Conservation (phyloP, 1,140 invertebrate species). For the Armadillidium nasatum region DNA sequence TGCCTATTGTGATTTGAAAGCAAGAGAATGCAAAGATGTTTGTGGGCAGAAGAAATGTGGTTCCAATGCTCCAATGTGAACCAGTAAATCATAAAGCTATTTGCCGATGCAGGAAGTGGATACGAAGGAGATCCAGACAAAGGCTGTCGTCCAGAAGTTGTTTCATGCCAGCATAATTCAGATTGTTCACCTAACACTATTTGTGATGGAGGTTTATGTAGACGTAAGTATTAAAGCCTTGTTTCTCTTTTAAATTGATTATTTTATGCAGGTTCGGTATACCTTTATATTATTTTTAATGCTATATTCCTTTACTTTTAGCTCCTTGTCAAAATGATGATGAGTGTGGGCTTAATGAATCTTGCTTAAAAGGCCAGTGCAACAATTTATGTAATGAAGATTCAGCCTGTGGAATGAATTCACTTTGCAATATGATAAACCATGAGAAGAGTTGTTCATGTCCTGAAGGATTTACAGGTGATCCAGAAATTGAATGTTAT, state of each 20-base stretch:
- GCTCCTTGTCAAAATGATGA: conserved; percentile 71
- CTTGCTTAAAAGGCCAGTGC: conserved; percentile 77
- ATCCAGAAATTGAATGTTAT: conserved; percentile 75
- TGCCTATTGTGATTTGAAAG: conserved; percentile 65
- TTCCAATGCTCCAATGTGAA: conserved; percentile 73
- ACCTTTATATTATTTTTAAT: neutral
- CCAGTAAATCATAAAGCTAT: conserved; percentile 64
- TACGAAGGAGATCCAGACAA: conserved; percentile 70
- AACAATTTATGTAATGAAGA: conserved; percentile 71
- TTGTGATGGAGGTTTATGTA: conserved; percentile 73
- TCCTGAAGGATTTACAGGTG: conserved; percentile 77
- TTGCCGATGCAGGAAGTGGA: conserved; percentile 70
- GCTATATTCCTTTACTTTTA: conserved; percentile 50
- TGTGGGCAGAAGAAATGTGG: conserved; percentile 71
- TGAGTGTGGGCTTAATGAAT: conserved; percentile 71
- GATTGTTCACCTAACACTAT: conserved; percentile 74
- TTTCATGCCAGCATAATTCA: conserved; percentile 61
- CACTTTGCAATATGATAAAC: conserved; percentile 68
- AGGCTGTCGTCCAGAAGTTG: conserved; percentile 71
- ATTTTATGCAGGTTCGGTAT: neutral
- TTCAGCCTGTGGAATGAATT: conserved; percentile 80
- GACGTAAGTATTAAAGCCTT: conserved; percentile 58
- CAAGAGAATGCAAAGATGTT: conserved; percentile 72
- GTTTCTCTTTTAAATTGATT: no score
- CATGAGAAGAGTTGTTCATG: conserved; percentile 76